Evolutionary conservation across 2,797 vertebrate genomes (phyloP).

Genomic region (Salmo trutta): DNA sequence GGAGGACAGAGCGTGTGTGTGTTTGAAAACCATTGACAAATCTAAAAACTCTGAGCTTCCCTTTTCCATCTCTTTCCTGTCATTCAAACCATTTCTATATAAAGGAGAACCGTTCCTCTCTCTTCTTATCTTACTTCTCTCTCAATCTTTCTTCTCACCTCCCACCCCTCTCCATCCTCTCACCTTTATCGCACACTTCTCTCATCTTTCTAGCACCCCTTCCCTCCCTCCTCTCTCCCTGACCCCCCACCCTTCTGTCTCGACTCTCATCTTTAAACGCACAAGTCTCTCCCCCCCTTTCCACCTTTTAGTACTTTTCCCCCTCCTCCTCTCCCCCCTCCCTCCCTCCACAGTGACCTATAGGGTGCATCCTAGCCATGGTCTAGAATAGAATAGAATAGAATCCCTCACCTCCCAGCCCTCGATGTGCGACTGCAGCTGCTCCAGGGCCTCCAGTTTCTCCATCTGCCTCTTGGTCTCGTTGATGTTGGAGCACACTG

Average conservation of each 20-base stretch:
- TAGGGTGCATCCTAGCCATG: neutral
- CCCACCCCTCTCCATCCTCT: neutral
- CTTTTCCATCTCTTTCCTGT: neutral
- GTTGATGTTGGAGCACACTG: slow-evolving; percentile 97
- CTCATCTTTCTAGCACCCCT: neutral
- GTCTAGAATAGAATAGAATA: neutral
- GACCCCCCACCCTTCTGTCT: neutral
- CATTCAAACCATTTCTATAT: neutral
- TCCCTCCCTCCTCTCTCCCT: neutral
- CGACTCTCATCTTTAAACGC: neutral
- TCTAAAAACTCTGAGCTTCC: neutral
- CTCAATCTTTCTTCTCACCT: neutral
- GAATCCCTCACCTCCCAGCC: slow-evolving; percentile 92
- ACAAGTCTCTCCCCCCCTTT: neutral
- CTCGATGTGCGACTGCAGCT: slow-evolving; percentile 97
- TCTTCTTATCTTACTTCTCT: neutral
- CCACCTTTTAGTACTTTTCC: neutral
- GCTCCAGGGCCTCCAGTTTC: slow-evolving; percentile 96
- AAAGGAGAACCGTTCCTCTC: neutral
- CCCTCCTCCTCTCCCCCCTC: too few species aligned
- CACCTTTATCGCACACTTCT: neutral
- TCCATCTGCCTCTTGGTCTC: slow-evolving; percentile 99
- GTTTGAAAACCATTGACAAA: neutral
- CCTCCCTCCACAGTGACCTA: neutral
- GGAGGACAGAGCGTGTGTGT: neutral